Base-by-base conservation (phyloP, 2,113 vertebrate genomes). In the Tragulus kanchil region DNA sequence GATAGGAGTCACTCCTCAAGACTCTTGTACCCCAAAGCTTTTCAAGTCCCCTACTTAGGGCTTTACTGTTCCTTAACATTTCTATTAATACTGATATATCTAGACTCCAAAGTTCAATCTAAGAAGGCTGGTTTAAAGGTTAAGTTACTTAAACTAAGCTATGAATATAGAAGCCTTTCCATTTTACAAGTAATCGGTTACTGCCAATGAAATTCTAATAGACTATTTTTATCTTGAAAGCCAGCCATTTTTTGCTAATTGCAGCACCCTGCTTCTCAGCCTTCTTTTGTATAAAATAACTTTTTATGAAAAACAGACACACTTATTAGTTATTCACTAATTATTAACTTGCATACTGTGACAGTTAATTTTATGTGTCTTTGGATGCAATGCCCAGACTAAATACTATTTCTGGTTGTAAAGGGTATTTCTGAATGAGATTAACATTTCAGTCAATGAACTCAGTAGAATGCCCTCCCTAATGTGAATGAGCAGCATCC, bases 161-260 rank as follows among this genome's bases (percentile, higher is more conserved):
- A 88, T 50, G 11, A 91, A 50, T 21, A 77, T 6, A 36, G 3
- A 9, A 21, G 3, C 11, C 42, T 86, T 86, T 77, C 45, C 90
- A 77, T 90, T 94, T 92, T 64, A 93, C 36, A 36, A 71, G 15
- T 5, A 81, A 82, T 69, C 5, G 19, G 52, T 42, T 86, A 52
- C 21, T 5, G 48, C 16, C 73, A 90, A 87, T 48, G 28, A 89
- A 89, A 92, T 85, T 94, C 3, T 28, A 79, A 79, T 48, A 65
- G 48, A 59, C 48, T 90, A 54, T 36, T 89, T 85, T 81, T 89
- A 94, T 92, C 42, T 67, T 89, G 12, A 42, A 59, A 92, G 31
- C n/a, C 73, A 82, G 48, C 19, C 62, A 16, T 65, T 84, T 75
- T 93, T 69, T 79, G 6, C 86, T 75, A 81, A 81, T 59, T 89